A percentile compares a stretch with the other conserved stretches of the same genome.
Evolutionary conservation across 92 coral and sea anemone genomes (phyloP).

Genomic region (Desmophyllum pertusum): DNA sequence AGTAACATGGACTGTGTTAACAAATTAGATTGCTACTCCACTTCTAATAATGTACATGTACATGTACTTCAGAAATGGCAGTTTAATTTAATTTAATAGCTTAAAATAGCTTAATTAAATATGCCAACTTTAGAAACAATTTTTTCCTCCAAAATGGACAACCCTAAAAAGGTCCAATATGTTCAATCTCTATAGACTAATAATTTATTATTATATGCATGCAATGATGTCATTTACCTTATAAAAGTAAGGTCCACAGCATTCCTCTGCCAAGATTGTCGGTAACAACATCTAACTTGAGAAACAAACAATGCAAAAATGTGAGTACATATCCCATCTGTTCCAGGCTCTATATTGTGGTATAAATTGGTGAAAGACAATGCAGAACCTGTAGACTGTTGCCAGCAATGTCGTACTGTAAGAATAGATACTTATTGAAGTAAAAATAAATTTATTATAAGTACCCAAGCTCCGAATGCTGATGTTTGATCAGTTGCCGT

Average conservation of each 20-base stretch:
- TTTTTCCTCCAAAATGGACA: too few species aligned
- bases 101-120: too few species aligned
- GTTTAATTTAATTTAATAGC: too few species aligned
- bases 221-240: conserved; percentile 58
- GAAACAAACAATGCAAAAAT: background rate
- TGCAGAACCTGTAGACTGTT: too few species aligned
- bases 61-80: too few species aligned
- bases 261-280: conserved; percentile 95
- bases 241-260: conserved; percentile 78
- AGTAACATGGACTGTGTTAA: background rate
- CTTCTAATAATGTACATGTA: too few species aligned
- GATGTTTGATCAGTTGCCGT: conserved; percentile 82
- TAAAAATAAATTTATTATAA: background rate
- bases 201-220: too few species aligned
- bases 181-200: too few species aligned
- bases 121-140: too few species aligned
- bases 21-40: background rate
- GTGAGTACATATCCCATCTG: background rate
- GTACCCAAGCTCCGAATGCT: conserved; percentile 99
- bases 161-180: too few species aligned
- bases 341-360: background rate
- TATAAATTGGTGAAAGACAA: background rate
- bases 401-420: too few species aligned
- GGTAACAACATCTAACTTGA: conserved; percentile 84
- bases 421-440: too few species aligned